Evolutionary conservation across 2,888 invertebrate genomes (phyloP).

Genomic region (Tiphia femorata): DNA sequence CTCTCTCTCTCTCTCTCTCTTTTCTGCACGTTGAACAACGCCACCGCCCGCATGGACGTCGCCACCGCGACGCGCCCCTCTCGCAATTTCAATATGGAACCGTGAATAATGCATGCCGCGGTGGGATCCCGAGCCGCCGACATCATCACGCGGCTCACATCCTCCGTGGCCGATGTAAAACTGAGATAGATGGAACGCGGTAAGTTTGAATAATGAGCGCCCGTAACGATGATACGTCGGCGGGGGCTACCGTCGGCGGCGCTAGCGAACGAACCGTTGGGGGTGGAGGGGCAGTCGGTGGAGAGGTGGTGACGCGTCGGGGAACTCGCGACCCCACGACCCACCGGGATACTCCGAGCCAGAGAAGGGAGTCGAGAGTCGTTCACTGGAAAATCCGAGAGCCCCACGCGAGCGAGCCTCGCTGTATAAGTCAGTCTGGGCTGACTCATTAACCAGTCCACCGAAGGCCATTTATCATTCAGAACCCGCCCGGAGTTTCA

Average conservation of each 20-base stretch:
- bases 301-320: no score
- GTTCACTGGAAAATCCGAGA: constrained; percentile 40
- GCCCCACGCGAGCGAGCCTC: constrained; percentile 24
- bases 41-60: neutral
- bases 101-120: constrained; percentile 62
- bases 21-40: constrained; percentile 5
- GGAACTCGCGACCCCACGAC: no score
- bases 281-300: no score
- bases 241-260: constrained; percentile 14
- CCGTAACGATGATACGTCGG: constrained; percentile 56
- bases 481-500: constrained; percentile 20
- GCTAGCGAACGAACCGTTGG: constrained; percentile 11
- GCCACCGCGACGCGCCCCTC: constrained; percentile 33
- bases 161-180: constrained; percentile 59
- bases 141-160: constrained; percentile 61
- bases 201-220: constrained; percentile 63
- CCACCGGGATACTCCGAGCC: no score
- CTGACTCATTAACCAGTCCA: constrained; percentile 48
- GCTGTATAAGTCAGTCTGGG: constrained; percentile 35
- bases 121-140: constrained; percentile 45
- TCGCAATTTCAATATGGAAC: constrained; percentile 61
- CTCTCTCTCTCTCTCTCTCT: no score
- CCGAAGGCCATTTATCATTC: constrained; percentile 48
- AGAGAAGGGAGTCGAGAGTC: constrained; percentile 7
- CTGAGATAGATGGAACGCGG: constrained; percentile 63